phyloP scores from a whole-genome alignment of 2,888 invertebrate species.

The Spialia ferax region DNA sequence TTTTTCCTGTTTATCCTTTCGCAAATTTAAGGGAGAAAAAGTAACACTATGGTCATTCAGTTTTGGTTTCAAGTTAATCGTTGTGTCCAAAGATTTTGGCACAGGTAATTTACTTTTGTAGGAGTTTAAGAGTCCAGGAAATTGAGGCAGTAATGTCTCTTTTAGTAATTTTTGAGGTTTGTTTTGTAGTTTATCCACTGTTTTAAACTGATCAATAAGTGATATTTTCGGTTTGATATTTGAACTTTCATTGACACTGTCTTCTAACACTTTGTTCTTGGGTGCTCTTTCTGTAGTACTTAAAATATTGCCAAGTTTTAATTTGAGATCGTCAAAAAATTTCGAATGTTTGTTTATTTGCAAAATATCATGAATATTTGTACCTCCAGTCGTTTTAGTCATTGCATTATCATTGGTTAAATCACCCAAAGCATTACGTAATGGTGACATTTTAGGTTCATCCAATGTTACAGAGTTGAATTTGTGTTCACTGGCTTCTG shows the following conservation, averaged over 20 bases:
- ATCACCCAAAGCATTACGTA: not conserved
- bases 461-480: constrained; percentile 15
- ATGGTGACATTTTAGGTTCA: not conserved
- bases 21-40: not conserved
- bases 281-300: constrained; percentile 12
- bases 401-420: not conserved
- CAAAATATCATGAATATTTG: constrained; percentile 1
- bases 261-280: constrained; percentile 19
- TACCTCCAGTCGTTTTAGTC: not conserved
- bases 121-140: constrained; percentile 56
- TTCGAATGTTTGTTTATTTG: constrained; percentile 12
- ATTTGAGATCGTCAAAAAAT: constrained; percentile 20
- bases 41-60: constrained; percentile 11
- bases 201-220: constrained; percentile 22
- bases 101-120: constrained; percentile 60
- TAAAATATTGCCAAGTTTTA: constrained; percentile 19
- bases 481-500: constrained; percentile 61
- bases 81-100: constrained; percentile 58
- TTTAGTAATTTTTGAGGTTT: constrained; percentile 51
- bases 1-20: constrained; percentile 1
- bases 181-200: constrained; percentile 49
- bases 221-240: constrained; percentile 42
- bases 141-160: constrained; percentile 48
- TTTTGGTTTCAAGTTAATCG: constrained; percentile 48
- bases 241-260: constrained; percentile 47